Percentiles rank a stretch among this genome's conserved stretches.
Conservation (phyloP, 2,888 invertebrate genomes). For the Trachelus stipa region DNA sequence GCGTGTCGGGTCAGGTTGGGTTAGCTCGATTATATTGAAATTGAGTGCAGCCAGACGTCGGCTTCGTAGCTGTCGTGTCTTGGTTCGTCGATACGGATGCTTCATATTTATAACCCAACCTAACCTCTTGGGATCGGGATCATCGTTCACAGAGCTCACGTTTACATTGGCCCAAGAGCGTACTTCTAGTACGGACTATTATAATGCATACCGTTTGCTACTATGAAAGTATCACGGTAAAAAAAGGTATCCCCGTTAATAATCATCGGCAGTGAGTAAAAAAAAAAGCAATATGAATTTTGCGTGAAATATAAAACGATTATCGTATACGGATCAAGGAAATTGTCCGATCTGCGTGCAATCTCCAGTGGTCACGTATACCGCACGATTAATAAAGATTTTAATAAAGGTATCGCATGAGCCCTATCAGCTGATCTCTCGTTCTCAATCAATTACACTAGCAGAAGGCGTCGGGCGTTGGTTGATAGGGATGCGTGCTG, state of each 20-base stretch:
- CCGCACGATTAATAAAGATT: not conserved
- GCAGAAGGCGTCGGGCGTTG: not conserved
- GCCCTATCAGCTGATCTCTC: not conserved
- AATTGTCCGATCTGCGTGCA: no score
- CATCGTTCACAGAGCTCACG: not conserved
- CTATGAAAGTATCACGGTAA: not conserved
- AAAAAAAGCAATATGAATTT: not conserved
- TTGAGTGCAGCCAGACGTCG: conserved; percentile 14
- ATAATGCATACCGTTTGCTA: not conserved
- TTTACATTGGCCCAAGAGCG: not conserved
- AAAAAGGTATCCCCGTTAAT: not conserved
- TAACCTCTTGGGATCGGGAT: not conserved
- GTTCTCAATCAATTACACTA: not conserved
- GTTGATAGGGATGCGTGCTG: not conserved
- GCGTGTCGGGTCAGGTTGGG: conserved; percentile 19
- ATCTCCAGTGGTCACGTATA: not conserved
- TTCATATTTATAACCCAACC: not conserved
- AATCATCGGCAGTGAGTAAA: not conserved
- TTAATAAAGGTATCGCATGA: not conserved
- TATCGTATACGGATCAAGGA: not conserved
- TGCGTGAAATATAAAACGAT: not conserved
- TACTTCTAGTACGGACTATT: not conserved
- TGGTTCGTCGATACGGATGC: not conserved
- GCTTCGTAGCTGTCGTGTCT: conserved; percentile 1
- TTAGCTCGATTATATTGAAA: conserved; percentile 16